A percentile compares a stretch with the other conserved stretches of the same genome.
Evolutionary conservation across 2,797 vertebrate genomes (phyloP).

Genomic region (Poeciliopsis infans): DNA sequence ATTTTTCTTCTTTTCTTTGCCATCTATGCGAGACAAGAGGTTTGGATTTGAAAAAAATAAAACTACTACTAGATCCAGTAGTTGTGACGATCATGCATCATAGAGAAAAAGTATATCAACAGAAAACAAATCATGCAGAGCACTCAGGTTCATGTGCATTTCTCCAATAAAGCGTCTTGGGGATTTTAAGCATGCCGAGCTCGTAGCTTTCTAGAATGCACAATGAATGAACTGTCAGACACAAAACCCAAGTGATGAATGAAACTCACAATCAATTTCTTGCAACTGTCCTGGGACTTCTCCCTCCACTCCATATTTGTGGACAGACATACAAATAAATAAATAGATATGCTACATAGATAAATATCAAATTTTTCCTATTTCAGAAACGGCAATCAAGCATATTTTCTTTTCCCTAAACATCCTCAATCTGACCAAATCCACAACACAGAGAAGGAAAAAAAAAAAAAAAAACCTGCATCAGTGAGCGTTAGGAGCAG

Average conservation of each 20-base stretch:
- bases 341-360: constrained; percentile 11
- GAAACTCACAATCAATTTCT: constrained; percentile 71
- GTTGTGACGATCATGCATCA: constrained; percentile 26
- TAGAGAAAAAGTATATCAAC: constrained; percentile 50
- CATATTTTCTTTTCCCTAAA: constrained; percentile 42
- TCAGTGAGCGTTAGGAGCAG: constrained; percentile 66
- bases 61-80: not conserved
- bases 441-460: constrained; percentile 29
- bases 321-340: constrained; percentile 5
- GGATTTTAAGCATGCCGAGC: constrained; percentile 58
- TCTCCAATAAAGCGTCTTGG: constrained; percentile 51
- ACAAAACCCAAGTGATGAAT: constrained; percentile 67
- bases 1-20: not conserved
- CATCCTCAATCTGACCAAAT: constrained; percentile 52
- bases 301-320: constrained; percentile 52
- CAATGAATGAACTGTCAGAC: constrained; percentile 69
- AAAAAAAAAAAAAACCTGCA: constrained; percentile 19
- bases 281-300: constrained; percentile 64
- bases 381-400: constrained; percentile 50
- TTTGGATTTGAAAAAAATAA: not conserved
- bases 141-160: constrained; percentile 53
- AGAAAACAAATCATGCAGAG: constrained; percentile 46
- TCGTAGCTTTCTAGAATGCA: constrained; percentile 54
- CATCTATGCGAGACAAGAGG: not conserved
- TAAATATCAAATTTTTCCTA: constrained; percentile 54